Percentiles rank a stretch among this genome's conserved stretches.
Evolutionary conservation across 2,888 invertebrate genomes (phyloP).

Genomic region (Cheilosia variabilis): DNA sequence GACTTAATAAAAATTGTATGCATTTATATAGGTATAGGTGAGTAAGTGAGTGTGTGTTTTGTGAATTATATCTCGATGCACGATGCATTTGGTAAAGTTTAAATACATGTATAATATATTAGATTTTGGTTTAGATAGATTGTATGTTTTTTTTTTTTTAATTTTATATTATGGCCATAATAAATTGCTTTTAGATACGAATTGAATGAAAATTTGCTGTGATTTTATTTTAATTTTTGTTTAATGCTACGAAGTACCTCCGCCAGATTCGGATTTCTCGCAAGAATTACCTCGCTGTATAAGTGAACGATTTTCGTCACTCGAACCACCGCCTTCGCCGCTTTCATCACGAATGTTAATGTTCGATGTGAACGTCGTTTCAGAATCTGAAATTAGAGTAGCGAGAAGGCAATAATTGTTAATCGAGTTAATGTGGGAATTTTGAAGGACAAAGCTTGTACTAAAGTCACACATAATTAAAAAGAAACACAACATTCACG

Average conservation of each 20-base stretch:
- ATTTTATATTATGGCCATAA: constrained; percentile 70
- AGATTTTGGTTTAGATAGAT: constrained; percentile 40
- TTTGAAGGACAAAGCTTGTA: background rate
- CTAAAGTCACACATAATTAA: constrained; percentile 4
- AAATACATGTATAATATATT: constrained; percentile 33
- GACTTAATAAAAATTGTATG: constrained; percentile 67
- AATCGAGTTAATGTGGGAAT: background rate
- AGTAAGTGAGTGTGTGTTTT: constrained; percentile 58
- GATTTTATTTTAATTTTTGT: constrained; percentile 31
- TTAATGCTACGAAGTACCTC: constrained; percentile 82
- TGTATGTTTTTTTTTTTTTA: constrained; percentile 77
- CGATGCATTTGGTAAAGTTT: constrained; percentile 46
- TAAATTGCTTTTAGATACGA: constrained; percentile 76
- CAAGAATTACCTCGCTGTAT: constrained; percentile 80
- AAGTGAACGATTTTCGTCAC: constrained; percentile 83
- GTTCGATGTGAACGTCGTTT: constrained; percentile 83
- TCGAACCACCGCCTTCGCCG: constrained; percentile 78
- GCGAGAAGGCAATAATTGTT: background rate
- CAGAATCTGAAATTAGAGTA: constrained; percentile 80
- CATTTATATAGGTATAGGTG: constrained; percentile 58
- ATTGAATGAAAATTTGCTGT: constrained; percentile 61
- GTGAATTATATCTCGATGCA: constrained; percentile 53
- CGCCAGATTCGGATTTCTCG: constrained; percentile 77
- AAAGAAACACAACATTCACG: constrained; percentile 17
- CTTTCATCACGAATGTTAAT: constrained; percentile 78